Conservation (phyloP, 2,797 vertebrate species). For the Tapera naevia region DNA sequence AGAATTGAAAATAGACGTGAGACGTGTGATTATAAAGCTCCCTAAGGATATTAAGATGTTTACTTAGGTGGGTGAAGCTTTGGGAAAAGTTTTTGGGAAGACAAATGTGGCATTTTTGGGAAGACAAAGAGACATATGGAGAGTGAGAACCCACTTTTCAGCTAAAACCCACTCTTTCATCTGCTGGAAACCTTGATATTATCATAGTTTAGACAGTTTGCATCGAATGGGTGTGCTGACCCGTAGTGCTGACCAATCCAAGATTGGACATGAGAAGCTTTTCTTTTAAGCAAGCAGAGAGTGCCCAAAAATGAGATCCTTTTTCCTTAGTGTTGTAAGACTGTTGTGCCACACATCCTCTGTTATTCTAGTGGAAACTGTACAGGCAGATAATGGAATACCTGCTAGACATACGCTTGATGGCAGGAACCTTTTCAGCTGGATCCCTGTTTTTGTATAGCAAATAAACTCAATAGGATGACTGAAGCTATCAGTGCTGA, state of each 20-base stretch:
- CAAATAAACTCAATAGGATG: not conserved
- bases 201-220: not conserved
- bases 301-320: not conserved
- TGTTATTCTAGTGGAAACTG: not conserved
- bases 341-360: not conserved
- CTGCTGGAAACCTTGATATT: not conserved
- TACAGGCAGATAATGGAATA: not conserved
- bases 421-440: not conserved
- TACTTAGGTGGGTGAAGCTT: not conserved
- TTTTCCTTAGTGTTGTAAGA: not conserved
- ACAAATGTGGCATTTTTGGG: not conserved
- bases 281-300: not conserved
- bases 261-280: not conserved
- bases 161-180: too few species aligned
- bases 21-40: not conserved
- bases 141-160: not conserved
- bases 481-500: not conserved
- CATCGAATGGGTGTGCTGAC: not conserved
- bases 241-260: not conserved
- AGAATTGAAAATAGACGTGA: not conserved
- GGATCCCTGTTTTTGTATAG: not conserved
- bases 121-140: not conserved
- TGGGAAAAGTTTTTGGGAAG: not conserved
- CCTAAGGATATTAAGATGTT: not conserved
- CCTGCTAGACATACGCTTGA: not conserved